Conservation (phyloP, 1,140 invertebrate species). For the Macrocentrus cingulum region DNA sequence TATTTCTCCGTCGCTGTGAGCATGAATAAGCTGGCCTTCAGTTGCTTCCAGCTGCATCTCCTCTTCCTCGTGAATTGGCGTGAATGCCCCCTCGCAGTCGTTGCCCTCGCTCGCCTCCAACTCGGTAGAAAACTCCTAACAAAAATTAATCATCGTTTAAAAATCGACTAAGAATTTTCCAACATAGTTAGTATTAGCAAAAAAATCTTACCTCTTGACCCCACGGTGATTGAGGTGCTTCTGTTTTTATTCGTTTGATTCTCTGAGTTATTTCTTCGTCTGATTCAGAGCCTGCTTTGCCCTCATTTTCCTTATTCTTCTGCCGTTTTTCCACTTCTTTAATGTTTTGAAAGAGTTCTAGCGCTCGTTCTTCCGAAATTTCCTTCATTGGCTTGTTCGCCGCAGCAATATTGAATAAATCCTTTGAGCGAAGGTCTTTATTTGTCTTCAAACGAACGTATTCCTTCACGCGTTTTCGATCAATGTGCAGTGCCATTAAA, state of each 20-base stretch:
- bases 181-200: too few species aligned
- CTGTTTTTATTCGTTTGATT: conserved; percentile 53
- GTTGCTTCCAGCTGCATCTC: conserved; percentile 43
- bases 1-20: conserved; percentile 39
- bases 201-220: conserved; percentile 44
- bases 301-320: conserved; percentile 45
- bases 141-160: conserved; percentile 6
- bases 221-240: conserved; percentile 44
- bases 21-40: conserved; percentile 41
- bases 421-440: conserved; percentile 53
- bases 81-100: conserved; percentile 49
- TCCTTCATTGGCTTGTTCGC: conserved; percentile 54
- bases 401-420: conserved; percentile 56
- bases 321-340: conserved; percentile 53
- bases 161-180: too few species aligned
- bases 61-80: conserved; percentile 47
- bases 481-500: conserved; percentile 51
- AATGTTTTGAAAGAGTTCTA: conserved; percentile 58
- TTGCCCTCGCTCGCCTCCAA: conserved; percentile 48
- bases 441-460: conserved; percentile 52
- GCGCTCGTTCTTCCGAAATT: conserved; percentile 57
- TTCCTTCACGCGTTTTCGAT: conserved; percentile 53
- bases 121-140: conserved; percentile 43
- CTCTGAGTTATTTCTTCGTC: conserved; percentile 56
- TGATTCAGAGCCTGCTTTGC: conserved; percentile 53